Conservation (phyloP, 2,888 invertebrate species). For the Zaprionus obscuricornis region DNA sequence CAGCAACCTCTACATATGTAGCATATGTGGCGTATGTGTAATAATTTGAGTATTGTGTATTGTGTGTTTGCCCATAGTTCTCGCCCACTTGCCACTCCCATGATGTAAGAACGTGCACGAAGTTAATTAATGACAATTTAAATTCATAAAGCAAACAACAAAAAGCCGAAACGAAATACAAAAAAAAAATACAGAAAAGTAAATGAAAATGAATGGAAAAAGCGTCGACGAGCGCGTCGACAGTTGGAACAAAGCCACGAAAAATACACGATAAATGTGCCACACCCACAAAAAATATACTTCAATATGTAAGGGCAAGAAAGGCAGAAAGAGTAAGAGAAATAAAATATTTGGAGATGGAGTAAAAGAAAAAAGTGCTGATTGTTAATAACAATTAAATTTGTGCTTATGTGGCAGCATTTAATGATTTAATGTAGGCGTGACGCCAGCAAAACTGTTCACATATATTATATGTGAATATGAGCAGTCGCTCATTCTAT, state of each 20-base stretch:
- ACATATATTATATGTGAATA: slow-evolving; percentile 27
- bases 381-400: slow-evolving; percentile 79
- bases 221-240: slow-evolving; percentile 8
- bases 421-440: slow-evolving; percentile 75
- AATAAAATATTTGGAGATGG: too few species aligned
- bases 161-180: slow-evolving; percentile 52
- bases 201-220: slow-evolving; percentile 73
- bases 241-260: slow-evolving; percentile 52
- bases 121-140: slow-evolving; percentile 82
- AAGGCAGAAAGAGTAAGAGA: background rate
- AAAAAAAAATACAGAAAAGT: too few species aligned
- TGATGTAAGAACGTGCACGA: slow-evolving; percentile 21
- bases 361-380: slow-evolving; percentile 55
- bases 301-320: too few species aligned
- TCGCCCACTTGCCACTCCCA: background rate
- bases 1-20: too few species aligned
- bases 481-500: slow-evolving; percentile 1
- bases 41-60: slow-evolving; percentile 50
- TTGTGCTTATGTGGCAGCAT: slow-evolving; percentile 76
- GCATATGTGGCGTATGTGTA: slow-evolving; percentile 53
- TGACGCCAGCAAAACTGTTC: too few species aligned
- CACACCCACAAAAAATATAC: background rate
- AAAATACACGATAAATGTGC: slow-evolving; percentile 48
- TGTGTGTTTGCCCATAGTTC: slow-evolving; percentile 8
- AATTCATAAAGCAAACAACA: slow-evolving; percentile 79